Evolutionary conservation across 23 tunicate genomes (phyloP).

Genomic region (Halocynthia roretzi): DNA sequence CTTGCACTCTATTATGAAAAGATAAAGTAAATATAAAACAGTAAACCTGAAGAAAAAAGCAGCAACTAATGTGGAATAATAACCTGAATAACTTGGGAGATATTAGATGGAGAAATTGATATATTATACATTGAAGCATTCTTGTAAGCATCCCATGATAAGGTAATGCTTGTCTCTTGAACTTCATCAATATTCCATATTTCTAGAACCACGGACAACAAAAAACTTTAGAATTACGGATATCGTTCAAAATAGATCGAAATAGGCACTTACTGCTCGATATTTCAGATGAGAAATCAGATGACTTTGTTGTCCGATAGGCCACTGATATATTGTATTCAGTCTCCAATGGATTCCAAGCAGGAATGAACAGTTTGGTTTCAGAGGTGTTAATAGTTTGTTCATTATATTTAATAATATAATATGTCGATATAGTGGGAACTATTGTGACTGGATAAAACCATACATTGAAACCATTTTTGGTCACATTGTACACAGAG

Average conservation of each 20-base stretch:
- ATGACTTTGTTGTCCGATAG: slow-evolving; percentile 9
- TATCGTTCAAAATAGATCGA: background rate
- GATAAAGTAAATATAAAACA: too few species aligned
- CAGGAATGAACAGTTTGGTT: slow-evolving; percentile 3
- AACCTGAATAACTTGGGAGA: too few species aligned
- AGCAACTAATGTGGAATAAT: too few species aligned
- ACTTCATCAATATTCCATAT: slow-evolving; percentile 11
- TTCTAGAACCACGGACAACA: background rate
- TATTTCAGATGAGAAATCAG: background rate
- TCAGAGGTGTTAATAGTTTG: background rate
- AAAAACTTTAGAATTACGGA: background rate
- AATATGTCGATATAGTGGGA: slow-evolving; percentile 2
- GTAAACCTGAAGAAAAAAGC: too few species aligned
- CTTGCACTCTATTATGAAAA: too few species aligned
- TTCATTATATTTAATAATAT: slow-evolving; percentile 1
- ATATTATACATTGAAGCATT: slow-evolving; percentile 1
- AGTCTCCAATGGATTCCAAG: background rate
- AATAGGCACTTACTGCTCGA: slow-evolving; percentile 12
- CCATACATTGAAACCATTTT: slow-evolving; percentile 5
- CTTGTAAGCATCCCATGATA: slow-evolving; percentile 25
- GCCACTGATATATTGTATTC: slow-evolving; percentile 17
- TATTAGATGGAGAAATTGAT: background rate
- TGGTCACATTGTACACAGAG: slow-evolving; percentile 14
- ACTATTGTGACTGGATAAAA: background rate
- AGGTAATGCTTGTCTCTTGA: background rate